A percentile compares a stretch with the other conserved stretches of the same genome.
Evolutionary conservation across 2,888 invertebrate species (phyloP).

Genomic region (Pedicia rivosa): DNA sequence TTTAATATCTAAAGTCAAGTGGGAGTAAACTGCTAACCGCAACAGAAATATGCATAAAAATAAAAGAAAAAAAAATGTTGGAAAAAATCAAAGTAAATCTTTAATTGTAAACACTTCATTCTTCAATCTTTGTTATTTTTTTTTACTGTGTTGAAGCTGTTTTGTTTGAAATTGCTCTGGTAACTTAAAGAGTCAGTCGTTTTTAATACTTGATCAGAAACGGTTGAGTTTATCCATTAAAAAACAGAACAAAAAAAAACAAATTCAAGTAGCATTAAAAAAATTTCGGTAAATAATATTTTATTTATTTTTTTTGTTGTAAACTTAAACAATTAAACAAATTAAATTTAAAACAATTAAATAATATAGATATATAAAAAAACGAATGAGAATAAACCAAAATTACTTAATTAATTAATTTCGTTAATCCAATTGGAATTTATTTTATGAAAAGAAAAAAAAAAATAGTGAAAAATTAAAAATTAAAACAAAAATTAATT

Average conservation of each 20-base stretch:
- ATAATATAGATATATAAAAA: neutral
- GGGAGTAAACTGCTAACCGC: too few relatives aligned
- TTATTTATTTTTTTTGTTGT: neutral
- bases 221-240: neutral
- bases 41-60: too few relatives aligned
- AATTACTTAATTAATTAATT: neutral
- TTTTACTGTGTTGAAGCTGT: neutral
- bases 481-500: neutral
- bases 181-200: neutral
- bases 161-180: neutral
- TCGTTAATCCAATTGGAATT: too few relatives aligned
- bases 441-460: too few relatives aligned
- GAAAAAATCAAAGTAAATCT: too few relatives aligned
- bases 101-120: neutral
- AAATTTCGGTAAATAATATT: neutral
- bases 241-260: neutral
- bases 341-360: neutral
- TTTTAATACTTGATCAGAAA: neutral
- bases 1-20: too few relatives aligned
- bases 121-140: neutral
- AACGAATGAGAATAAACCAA: neutral
- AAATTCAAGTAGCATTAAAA: neutral
- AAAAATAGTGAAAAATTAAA: neutral
- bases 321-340: neutral
- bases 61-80: too few relatives aligned